Evolutionary conservation across 2,797 vertebrate genomes (phyloP).

Genomic region (Phalloptychus januarius): DNA sequence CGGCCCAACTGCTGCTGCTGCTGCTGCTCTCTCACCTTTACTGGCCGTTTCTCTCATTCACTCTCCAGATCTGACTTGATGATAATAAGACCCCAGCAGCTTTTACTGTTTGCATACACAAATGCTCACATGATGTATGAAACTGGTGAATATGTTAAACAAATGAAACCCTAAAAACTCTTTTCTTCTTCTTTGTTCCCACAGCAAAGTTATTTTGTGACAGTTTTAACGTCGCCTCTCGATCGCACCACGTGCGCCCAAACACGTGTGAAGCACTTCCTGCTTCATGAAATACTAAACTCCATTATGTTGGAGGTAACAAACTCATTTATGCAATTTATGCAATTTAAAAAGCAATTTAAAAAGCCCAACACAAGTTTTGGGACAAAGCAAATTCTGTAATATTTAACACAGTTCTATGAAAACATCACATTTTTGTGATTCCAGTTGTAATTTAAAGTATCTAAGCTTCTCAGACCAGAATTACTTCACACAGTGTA

Average conservation of each 20-base stretch:
- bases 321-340: neutral
- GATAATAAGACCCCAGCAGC: neutral
- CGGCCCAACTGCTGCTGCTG: constrained; percentile 24
- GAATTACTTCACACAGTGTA: neutral
- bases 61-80: constrained; percentile 8
- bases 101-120: neutral
- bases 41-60: constrained; percentile 5
- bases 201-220: neutral
- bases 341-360: too few species aligned
- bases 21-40: constrained; percentile 11
- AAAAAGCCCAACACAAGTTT: neutral
- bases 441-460: neutral
- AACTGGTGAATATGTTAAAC: neutral
- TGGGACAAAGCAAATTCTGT: neutral
- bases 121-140: neutral
- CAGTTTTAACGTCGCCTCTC: too few species aligned
- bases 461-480: neutral
- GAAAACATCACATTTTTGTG: neutral
- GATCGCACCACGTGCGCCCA: neutral
- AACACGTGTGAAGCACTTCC: constrained; percentile 26
- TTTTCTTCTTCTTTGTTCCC: neutral
- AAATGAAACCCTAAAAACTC: neutral
- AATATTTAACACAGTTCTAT: neutral
- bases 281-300: constrained; percentile 28
- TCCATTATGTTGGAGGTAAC: neutral